Evolutionary conservation across 2,113 vertebrate genomes (phyloP), one percentile per base, ranked within the genome.

Genomic region (Lepus europaeus): DNA sequence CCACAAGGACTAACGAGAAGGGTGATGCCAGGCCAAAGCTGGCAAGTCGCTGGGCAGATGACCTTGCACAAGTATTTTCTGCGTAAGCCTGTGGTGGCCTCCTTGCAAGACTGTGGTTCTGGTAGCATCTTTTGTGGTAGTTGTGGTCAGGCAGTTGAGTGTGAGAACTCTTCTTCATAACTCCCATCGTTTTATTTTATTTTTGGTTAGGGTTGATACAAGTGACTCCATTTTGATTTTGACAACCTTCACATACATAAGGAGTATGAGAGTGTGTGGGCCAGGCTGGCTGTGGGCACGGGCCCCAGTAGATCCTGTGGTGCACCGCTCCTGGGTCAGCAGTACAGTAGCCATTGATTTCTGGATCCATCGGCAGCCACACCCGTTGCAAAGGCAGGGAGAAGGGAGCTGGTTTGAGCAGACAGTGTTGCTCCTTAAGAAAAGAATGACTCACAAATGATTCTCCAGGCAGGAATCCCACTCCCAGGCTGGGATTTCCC

Each of bases 361-460:
- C 27, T 29, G 12, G 36, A 39, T 36, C 33, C 33, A 51, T 14
- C 7, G 3, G 33, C 72, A 94, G 45, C 20, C 22, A 45, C 19
- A 25, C 27, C 31, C 39, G 39, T 53, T 9, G 6, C 14, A 29
- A 33, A 88, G 39, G 29, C n/a, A 51, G 23, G 29, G 45, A 1
- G 70, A 80, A 36, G 36, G 72, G 6, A 64, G 19, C 63, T 63
- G 31, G n/a, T 33, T 7, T 36, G 51, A 93, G 49, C 61, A n/a
- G 66, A 69, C 73, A n/a, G 23, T 91, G 31, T 70, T 59, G 33
- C 9, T 25, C 20, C 33, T 91, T 45, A 83, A 79, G 25, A 64
- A 73, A 19, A 20, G 33, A 29, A 53, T 85, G 90, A 93, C 86
- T 92, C 73, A 29, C 2, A 45, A 53, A 59, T 85, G 77, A 84